These are phyloP conservation scores for Drosophila fulvimacula DNA, from an alignment of 2,888 invertebrate species.

Conservation along the genomic window DNA sequence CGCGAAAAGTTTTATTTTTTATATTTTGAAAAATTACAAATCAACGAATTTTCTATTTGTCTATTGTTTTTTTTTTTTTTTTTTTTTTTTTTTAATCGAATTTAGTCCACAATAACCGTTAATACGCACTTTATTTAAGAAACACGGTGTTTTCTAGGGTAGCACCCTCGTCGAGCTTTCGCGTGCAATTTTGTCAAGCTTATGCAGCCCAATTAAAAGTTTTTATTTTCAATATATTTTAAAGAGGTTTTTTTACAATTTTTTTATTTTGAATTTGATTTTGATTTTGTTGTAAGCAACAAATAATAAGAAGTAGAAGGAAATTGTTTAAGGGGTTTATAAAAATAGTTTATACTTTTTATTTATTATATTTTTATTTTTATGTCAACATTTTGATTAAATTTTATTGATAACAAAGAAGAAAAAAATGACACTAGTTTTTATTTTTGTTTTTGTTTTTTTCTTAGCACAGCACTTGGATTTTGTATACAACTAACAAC, in stretches of 20 bases:
- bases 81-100: neutral
- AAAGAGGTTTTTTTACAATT: no score
- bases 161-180: slow-evolving; percentile 52
- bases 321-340: slow-evolving; percentile 25
- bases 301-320: slow-evolving; percentile 58
- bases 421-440: slow-evolving; percentile 39
- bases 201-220: slow-evolving; percentile 41
- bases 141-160: slow-evolving; percentile 49
- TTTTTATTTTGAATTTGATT: neutral
- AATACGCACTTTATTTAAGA: slow-evolving; percentile 38
- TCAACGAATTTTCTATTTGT: neutral
- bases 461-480: slow-evolving; percentile 60
- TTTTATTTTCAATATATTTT: slow-evolving; percentile 10
- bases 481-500: slow-evolving; percentile 75
- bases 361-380: slow-evolving; percentile 8
- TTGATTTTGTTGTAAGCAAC: slow-evolving; percentile 18
- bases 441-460: slow-evolving; percentile 12
- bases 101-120: slow-evolving; percentile 40
- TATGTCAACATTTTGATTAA: slow-evolving; percentile 63
- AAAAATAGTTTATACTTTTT: slow-evolving; percentile 22
- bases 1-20: neutral
- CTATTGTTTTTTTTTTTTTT: slow-evolving; percentile 4
- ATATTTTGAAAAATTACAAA: slow-evolving; percentile 3
- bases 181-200: slow-evolving; percentile 67
- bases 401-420: slow-evolving; percentile 48